phyloP scores from a whole-genome alignment of 2,888 invertebrate species.

The Byasa hedistus region DNA sequence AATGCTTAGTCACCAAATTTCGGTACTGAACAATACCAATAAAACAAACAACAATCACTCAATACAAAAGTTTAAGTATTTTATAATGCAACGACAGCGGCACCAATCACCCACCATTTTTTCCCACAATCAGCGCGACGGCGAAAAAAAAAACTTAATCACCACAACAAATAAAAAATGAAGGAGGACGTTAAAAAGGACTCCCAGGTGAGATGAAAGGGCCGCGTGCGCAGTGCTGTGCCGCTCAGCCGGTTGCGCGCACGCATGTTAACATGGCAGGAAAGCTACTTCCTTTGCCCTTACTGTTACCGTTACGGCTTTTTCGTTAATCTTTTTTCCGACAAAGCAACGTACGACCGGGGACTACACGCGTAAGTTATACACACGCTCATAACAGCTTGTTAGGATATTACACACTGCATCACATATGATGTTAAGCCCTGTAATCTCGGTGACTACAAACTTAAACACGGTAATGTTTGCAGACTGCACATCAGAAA shows the following conservation, averaged over 20 bases:
- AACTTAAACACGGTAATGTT: too few species aligned
- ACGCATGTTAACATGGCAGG: slow-evolving; percentile 62
- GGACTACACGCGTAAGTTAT: too few species aligned
- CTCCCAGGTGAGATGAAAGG: slow-evolving; percentile 71
- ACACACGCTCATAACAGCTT: neutral
- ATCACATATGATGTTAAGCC: too few species aligned
- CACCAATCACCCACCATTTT: slow-evolving; percentile 56
- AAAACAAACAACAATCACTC: slow-evolving; percentile 57
- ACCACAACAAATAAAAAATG: slow-evolving; percentile 59
- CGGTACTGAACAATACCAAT: slow-evolving; percentile 29
- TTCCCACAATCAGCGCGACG: slow-evolving; percentile 71
- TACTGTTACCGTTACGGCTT: slow-evolving; percentile 46
- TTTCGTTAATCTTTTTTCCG: slow-evolving; percentile 23
- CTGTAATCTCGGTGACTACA: too few species aligned
- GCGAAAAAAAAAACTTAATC: slow-evolving; percentile 62
- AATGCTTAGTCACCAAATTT: slow-evolving; percentile 10
- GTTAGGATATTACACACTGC: too few species aligned
- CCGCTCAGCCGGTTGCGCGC: slow-evolving; percentile 45
- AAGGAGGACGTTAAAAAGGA: slow-evolving; percentile 53
- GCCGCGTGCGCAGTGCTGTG: slow-evolving; percentile 46
- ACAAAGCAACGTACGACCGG: slow-evolving; percentile 1
- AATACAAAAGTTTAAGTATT: slow-evolving; percentile 55
- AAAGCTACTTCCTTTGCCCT: slow-evolving; percentile 60
- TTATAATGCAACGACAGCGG: slow-evolving; percentile 56
- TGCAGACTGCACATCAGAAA: too few species aligned